Percentiles rank a stretch among this genome's conserved stretches.
phyloP scores from a whole-genome alignment of 2,888 invertebrate species.

The Lydus trimaculatus region DNA sequence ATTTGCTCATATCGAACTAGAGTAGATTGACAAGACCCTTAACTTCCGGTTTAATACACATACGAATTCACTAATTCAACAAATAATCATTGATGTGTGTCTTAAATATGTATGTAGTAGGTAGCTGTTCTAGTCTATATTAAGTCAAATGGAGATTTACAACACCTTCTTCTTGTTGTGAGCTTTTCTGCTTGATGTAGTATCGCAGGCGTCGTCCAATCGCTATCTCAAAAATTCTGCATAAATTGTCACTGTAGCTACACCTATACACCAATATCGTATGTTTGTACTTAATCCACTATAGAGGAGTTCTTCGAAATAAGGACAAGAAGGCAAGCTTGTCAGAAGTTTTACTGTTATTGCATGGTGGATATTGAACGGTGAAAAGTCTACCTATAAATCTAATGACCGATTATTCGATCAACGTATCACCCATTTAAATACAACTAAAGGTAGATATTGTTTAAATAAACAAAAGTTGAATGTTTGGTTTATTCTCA shows the following conservation, averaged over 20 bases:
- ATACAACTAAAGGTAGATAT: too few species aligned
- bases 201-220: not conserved
- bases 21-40: conserved; percentile 29
- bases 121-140: not conserved
- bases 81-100: not conserved
- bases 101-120: not conserved
- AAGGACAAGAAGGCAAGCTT: not conserved
- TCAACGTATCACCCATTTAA: conserved; percentile 34
- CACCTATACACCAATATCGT: not conserved
- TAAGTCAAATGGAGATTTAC: not conserved
- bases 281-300: not conserved
- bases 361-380: not conserved
- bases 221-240: conserved; percentile 3
- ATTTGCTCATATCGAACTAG: conserved; percentile 24
- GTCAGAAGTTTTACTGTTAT: not conserved
- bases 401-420: conserved; percentile 16
- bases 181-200: not conserved
- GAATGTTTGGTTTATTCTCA: conserved; percentile 27
- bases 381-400: conserved; percentile 9
- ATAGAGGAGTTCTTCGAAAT: not conserved
- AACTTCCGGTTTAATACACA: conserved; percentile 23
- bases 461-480: conserved; percentile 48
- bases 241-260: not conserved
- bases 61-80: conserved; percentile 1
- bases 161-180: not conserved